These are phyloP conservation scores for Alosa sapidissima DNA, from an alignment of 2,797 vertebrate species.

Conservation along the genomic window DNA sequence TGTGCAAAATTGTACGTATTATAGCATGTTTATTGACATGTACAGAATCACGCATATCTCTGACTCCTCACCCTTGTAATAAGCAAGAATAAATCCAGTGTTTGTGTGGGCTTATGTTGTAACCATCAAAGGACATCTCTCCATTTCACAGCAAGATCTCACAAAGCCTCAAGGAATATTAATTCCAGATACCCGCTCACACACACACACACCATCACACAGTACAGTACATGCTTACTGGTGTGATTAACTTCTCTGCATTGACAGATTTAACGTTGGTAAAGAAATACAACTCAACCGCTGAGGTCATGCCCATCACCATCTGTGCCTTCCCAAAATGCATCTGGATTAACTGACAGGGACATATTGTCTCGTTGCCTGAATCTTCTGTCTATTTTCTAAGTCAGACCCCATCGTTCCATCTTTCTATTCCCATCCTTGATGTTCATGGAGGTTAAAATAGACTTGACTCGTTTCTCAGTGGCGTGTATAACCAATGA, in stretches of 20 bases:
- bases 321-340: slow-evolving; percentile 18
- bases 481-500: not conserved
- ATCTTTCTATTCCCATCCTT: not conserved
- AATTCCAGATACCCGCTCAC: not conserved
- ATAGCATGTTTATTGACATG: no score
- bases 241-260: not conserved
- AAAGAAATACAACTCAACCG: not conserved
- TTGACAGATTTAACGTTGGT: not conserved
- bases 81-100: not conserved
- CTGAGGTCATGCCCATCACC: not conserved
- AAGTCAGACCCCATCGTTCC: not conserved
- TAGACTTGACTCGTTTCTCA: not conserved
- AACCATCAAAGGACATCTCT: not conserved
- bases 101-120: not conserved
- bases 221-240: not conserved
- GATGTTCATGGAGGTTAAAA: not conserved
- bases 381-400: not conserved
- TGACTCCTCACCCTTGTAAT: no score
- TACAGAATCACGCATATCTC: no score
- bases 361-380: not conserved
- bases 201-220: not conserved
- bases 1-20: no score
- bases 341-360: slow-evolving; percentile 27
- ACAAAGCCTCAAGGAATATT: not conserved
- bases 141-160: not conserved